These are phyloP conservation scores for pig (Sus scrofa) DNA, from an alignment of 2,113 vertebrate species.

Conservation along the genomic window DNA sequence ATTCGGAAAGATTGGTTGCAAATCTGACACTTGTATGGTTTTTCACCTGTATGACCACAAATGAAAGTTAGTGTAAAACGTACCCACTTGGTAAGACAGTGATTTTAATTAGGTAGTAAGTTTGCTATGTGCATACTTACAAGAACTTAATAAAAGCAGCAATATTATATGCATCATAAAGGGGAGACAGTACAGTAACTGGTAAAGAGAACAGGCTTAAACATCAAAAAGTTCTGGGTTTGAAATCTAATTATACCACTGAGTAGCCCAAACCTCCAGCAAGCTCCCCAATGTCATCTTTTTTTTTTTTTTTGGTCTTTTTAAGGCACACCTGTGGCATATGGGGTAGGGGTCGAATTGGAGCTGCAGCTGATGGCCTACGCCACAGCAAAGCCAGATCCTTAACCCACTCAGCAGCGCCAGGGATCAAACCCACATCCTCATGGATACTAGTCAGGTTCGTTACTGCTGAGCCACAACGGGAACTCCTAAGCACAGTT, in stretches of 20 bases:
- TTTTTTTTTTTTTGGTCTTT: no score
- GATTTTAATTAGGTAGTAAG: background rate
- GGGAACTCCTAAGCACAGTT: background rate
- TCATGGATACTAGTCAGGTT: no score
- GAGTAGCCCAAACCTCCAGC: background rate
- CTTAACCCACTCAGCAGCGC: no score
- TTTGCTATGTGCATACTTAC: background rate
- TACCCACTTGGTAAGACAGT: background rate
- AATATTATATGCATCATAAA: background rate
- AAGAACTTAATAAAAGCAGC: background rate
- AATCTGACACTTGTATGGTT: conserved; percentile 97
- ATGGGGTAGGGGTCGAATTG: no score
- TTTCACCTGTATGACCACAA: conserved; percentile 92
- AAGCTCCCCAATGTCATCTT: background rate
- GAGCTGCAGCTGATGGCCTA: no score
- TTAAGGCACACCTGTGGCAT: no score
- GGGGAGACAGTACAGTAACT: background rate
- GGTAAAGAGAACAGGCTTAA: background rate
- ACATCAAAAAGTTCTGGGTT: background rate
- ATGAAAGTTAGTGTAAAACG: conserved; percentile 21
- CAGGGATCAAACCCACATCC: no score
- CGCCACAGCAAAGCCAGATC: no score
- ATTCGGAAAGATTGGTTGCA: conserved; percentile 98
- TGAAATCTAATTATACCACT: background rate
- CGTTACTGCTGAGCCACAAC: no score